Base-by-base conservation (phyloP, 2,113 vertebrate species). In the Vidua chalybeata region DNA sequence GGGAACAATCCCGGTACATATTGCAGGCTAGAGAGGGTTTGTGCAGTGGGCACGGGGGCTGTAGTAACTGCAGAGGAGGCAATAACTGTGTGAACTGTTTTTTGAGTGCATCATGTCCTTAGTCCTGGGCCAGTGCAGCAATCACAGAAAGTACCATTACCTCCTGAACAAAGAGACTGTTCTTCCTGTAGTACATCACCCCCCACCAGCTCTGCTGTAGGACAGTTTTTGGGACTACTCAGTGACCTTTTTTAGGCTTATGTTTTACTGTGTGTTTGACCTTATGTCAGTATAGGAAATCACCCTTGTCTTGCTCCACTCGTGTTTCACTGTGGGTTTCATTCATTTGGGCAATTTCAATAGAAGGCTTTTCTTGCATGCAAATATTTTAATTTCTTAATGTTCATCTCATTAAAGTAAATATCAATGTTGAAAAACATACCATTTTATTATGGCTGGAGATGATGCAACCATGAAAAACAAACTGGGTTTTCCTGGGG, bases 1-100 rank as follows among this genome's bases (percentile, higher is more conserved):
- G 31, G 12, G 13, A 7, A 73, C 30, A 24, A 3, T 45, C 21
- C 6, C 13, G 41, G 18, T 43, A 4, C 2, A 0, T 43, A 3
- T 2, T 35, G 26, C 35, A 74, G 56, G 51, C 37, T 21, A 5
- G 9, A 30, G 37, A 7, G 35, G 26, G 7, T 24, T 41, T 68
- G 35, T 48, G 43, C 33, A 33, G n/a, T 55, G 33, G 17, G 15
- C 15, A 5, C 0, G 43, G n/a, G 55, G 33, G 7, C 52, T 51
- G 33, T 7, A 35, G 33, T 66, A 71, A 35, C 54, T 28, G 45
- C 51, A 41, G 82, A 49, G 51, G 51, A 75, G 43, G 15, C 26
- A 30, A 1, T 13, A 11, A 19, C 39, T 43, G 8, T 46, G 56
- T 52, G 71, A 75, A 12, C 62, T 46, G 39, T n/a, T 3, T 11